Evolutionary conservation across 53 echinoderm and acorn worm species (phyloP).

Genomic region (Antedon mediterranea): DNA sequence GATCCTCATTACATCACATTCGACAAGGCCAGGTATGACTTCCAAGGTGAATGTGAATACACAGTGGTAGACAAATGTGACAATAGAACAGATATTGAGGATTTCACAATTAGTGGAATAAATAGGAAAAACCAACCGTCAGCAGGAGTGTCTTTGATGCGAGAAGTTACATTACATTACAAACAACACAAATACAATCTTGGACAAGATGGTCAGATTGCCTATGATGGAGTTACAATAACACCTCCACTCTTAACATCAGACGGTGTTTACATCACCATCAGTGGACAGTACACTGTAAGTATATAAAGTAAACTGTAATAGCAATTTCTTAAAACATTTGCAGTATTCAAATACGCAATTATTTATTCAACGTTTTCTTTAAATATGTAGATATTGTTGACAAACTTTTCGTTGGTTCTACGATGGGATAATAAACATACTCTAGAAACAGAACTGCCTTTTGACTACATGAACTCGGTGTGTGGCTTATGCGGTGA

Average conservation of each 20-base stretch:
- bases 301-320: no score
- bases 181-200: background rate
- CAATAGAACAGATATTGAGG: background rate
- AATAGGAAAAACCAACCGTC: constrained; percentile 21
- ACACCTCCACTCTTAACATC: constrained; percentile 7
- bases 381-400: no score
- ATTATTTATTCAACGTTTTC: no score
- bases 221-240: constrained; percentile 11
- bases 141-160: constrained; percentile 6
- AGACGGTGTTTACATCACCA: constrained; percentile 16
- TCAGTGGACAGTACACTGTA: no score
- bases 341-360: no score
- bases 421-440: constrained; percentile 30
- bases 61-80: constrained; percentile 24
- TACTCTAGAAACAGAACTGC: constrained; percentile 28
- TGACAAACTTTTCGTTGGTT: constrained; percentile 23
- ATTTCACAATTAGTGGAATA: constrained; percentile 20
- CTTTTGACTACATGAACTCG: constrained; percentile 24
- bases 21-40: constrained; percentile 32
- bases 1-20: constrained; percentile 58
- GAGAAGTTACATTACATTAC: constrained; percentile 6
- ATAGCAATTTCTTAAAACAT: no score
- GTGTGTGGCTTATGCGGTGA: constrained; percentile 75
- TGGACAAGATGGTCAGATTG: constrained; percentile 1
- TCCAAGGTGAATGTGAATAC: constrained; percentile 60